Base-by-base conservation (phyloP, 1,140 invertebrate genomes). In the Atta texana region DNA sequence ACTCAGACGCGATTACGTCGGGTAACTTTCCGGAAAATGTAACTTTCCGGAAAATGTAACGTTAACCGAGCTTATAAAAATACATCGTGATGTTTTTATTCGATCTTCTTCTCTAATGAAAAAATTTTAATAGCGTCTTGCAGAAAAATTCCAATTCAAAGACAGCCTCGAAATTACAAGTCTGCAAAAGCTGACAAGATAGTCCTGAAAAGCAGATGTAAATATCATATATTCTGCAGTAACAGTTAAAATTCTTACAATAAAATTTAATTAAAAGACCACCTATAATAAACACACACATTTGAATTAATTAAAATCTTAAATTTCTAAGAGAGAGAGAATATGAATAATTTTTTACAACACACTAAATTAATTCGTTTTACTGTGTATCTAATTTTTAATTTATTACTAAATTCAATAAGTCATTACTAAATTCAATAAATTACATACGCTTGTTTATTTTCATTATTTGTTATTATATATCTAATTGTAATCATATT, bases 11-110 rank as follows among this genome's bases (percentile, higher is more conserved):
- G 80, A 84, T 84, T 84, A 84, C 69, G 39, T 63, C n/a, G 53
- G 10, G 8, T 2, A 61, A 74, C 80, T 31, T 24, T 74, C 24
- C 31, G 69, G 68, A 59, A 82, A 82, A 68, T 39, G 51, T 61
- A 61, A 74, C 80, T 31, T 24, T 74, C 24, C 31, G 69, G 68
- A 59, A 82, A 82, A 82, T 61, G 34, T 74, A 82, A 82, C 39
- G 68, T 57, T 82, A 82, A 28, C 39, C 53, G 55, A 12, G 39
- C n/a, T 51, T 39, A 28, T 75, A 75, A 84, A 84, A 74, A 28
- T 61, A 75, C 34, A 0, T 44, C 21, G 53, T 16, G 24, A 61
- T 21, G 28, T 44, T 74, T 75, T 84, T 61, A 84, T 28, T 24
- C 55, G 12, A 28, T 84, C 71, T 61, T 84, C 53, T 14, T 82